Evolutionary conservation across 2,113 vertebrate species (phyloP), one percentile per base, ranked within the genome.

Genomic region (Nesoenas mayeri): DNA sequence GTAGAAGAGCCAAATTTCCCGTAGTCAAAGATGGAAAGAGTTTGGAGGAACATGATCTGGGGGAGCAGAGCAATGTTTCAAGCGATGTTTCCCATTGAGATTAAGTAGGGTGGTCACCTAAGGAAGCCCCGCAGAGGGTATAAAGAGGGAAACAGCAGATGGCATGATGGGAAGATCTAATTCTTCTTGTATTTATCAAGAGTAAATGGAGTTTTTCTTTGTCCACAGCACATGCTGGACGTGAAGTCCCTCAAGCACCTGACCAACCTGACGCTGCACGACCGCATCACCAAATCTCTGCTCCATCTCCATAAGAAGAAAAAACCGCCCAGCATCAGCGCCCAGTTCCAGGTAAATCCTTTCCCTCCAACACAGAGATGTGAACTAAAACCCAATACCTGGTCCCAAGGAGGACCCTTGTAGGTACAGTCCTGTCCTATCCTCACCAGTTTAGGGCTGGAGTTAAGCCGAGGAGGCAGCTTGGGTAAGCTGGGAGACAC

Each of bases 301-400:
- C 98, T 99, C 53, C 99, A 99, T 95, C 98, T 99, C 72, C 99
- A 99, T 94, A 99, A 99, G 98, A 99, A 99, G 98, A 99, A 99
- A 97, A 99, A 99, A 77, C 99, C 99, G 0, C 99, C 99, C 73
- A 99, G 99, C 85, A 99, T 99, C 97, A 99, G 99, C 1, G 99
- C 99, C 40, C 99, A 99, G 96, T 99, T 99, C 96, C 99, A 99
- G 99, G 99, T 99, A 89, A 91, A 47, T 61, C 82, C 87, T 67
- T 95, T 84, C 56, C 6, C 54, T 57, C 32, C 44, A 42, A 22
- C 56, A 71, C 15, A 13, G 12, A 31, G 51, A 64, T 11, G 25
- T 32, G 21, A 61, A 54, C 34, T 29, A 54, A 70, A 53, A 65
- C 44, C 60, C 56, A 22, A 67, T 48, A 14, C 12, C 21, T 47